Evolutionary conservation across 92 coral and sea anemone species (phyloP).

Genomic region (Porites lobata): DNA sequence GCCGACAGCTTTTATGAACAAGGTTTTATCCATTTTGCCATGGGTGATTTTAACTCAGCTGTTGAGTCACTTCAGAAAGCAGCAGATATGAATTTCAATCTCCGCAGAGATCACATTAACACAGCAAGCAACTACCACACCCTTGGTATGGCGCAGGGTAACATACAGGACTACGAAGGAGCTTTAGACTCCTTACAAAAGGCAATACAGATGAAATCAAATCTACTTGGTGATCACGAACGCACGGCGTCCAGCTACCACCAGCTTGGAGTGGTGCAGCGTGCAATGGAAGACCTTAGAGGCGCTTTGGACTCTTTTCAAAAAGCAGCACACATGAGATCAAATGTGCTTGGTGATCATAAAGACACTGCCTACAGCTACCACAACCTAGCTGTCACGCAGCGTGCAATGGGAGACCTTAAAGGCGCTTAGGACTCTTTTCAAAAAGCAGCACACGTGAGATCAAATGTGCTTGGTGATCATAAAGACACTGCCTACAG

Average conservation of each 20-base stretch:
- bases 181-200: neutral
- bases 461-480: neutral
- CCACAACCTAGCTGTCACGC: no score
- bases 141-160: neutral
- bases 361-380: no score
- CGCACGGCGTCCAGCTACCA: neutral
- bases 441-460: neutral
- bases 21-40: neutral
- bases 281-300: no score
- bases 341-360: neutral
- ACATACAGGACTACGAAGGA: neutral
- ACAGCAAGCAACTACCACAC: neutral
- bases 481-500: neutral
- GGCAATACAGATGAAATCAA: no score
- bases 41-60: no score
- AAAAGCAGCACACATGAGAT: neutral
- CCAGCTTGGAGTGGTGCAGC: neutral
- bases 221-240: neutral
- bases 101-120: neutral
- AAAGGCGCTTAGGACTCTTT: slow-evolving; percentile 3
- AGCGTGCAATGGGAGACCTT: neutral
- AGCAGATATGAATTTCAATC: neutral
- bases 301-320: neutral
- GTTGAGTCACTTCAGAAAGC: neutral
- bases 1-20: neutral